Conservation (phyloP, 2,797 vertebrate genomes). For the Peromyscus melanophrys region DNA sequence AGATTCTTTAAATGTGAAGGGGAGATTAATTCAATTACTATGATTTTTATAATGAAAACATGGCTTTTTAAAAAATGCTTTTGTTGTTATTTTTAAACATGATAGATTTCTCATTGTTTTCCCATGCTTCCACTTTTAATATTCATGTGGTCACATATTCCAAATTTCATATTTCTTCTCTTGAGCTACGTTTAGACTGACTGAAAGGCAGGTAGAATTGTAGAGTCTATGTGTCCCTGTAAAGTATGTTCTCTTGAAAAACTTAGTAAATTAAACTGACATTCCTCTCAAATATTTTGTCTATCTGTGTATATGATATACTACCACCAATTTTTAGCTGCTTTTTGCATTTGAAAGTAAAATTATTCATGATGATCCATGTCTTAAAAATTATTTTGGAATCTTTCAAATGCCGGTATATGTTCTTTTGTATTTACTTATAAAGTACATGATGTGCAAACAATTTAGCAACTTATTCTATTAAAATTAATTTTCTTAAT, state of each 20-base stretch:
- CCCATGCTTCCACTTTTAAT: background rate
- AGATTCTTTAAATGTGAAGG: rapidly evolving
- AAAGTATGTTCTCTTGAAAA: background rate
- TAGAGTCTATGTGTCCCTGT: background rate
- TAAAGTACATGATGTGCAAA: rapidly evolving
- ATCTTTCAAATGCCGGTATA: no score
- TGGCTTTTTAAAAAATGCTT: background rate
- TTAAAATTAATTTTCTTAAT: background rate
- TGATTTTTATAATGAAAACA: background rate
- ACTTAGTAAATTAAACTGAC: background rate
- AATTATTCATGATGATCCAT: background rate
- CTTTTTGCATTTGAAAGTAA: conserved; percentile 6
- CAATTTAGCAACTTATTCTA: background rate
- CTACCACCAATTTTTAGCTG: background rate
- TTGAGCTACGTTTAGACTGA: background rate
- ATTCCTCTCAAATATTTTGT: background rate
- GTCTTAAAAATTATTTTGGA: background rate
- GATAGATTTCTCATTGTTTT: background rate
- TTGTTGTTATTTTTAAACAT: background rate
- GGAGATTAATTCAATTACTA: background rate
- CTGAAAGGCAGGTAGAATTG: background rate
- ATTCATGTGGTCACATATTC: background rate
- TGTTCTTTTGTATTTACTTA: background rate
- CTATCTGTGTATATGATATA: background rate
- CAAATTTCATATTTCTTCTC: rapidly evolving